Base-by-base conservation (phyloP, 2,888 invertebrate species). In the Pollenia amentaria region DNA sequence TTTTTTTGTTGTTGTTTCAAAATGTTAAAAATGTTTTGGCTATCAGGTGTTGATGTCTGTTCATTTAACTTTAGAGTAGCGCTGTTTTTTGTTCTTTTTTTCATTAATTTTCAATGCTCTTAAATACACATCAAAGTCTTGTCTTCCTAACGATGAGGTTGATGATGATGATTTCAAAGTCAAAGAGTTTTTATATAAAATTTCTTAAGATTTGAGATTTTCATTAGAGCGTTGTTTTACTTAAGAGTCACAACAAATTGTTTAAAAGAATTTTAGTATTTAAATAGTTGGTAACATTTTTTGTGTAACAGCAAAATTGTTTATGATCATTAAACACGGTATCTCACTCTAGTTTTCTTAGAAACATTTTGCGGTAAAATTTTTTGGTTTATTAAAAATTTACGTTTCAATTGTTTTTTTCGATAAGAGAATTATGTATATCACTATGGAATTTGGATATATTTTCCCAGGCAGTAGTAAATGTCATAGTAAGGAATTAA, bases 41-140 rank as follows among this genome's bases (percentile, higher is more conserved):
- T 90, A 92, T 92, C 92, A 92, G 92, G 92, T 92, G 92, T 92
- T 92, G 91, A 92, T 91, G 91, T 89, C 89, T 90, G 89, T 89
- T 89, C 90, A 89, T 90, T 90, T 89, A 88, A 84, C 85, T 67
- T 78, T 67, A 73, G 38, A 44, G 64, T 14, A 40, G 38, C 55
- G 51, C 0, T 10, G 16, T 38, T 21, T 44, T 70, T 51, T 11
- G 10, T 40, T 18, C 44, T 72, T 38, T 62, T 80, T 69, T 51
- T 69, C 11, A 11, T 1, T 16, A 9, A 14, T 62, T 69, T 60
- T 62, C 76, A 72, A 72, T 65, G 53, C 53, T 64, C 72, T 78
- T 78, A 72, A 72, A 72, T 46, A 51, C 51, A 78, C 76, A 72
- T 84, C 72, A 73, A 72, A 78, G 53, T 72, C 42, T 48, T 67